Conservation (phyloP, 2,888 invertebrate genomes). For the Ophraella communa region DNA sequence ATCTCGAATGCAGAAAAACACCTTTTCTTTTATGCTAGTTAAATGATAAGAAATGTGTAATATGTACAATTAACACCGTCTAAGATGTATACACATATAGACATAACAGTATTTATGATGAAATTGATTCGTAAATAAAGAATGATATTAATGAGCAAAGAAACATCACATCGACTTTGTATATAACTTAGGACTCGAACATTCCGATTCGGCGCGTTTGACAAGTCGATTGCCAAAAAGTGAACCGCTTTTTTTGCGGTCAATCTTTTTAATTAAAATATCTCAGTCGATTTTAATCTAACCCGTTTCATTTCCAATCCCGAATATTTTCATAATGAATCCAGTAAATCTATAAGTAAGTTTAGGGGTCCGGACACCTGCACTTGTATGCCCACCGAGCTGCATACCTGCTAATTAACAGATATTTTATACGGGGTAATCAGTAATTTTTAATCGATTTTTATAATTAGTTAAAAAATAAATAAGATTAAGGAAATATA, state of each 20-base stretch:
- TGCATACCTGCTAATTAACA: conserved; percentile 47
- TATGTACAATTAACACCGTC: no score
- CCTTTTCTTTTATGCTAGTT: no score
- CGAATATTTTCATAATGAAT: conserved; percentile 51
- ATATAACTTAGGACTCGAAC: conserved; percentile 2
- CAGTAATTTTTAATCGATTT: conserved; percentile 36
- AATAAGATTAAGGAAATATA: conserved; percentile 23
- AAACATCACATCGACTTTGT: background rate
- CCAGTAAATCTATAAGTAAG: conserved; percentile 46
- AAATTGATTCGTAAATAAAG: no score
- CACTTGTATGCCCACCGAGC: conserved; percentile 35
- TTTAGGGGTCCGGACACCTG: conserved; percentile 37
- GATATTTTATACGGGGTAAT: conserved; percentile 42
- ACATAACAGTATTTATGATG: no score
- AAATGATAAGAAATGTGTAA: no score
- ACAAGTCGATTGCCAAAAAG: conserved; percentile 21
- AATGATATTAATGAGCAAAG: background rate
- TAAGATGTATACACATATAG: no score
- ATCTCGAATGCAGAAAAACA: no score
- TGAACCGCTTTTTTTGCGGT: conserved; percentile 40
- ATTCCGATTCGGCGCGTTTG: conserved; percentile 17
- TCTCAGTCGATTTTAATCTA: conserved; percentile 56
- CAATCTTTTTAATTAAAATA: conserved; percentile 58
- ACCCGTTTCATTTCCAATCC: conserved; percentile 46
- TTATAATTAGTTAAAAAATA: conserved; percentile 19